These are phyloP conservation scores for Thryonomys swinderianus DNA, from an alignment of 2,113 vertebrate species.

Conservation along the genomic window DNA sequence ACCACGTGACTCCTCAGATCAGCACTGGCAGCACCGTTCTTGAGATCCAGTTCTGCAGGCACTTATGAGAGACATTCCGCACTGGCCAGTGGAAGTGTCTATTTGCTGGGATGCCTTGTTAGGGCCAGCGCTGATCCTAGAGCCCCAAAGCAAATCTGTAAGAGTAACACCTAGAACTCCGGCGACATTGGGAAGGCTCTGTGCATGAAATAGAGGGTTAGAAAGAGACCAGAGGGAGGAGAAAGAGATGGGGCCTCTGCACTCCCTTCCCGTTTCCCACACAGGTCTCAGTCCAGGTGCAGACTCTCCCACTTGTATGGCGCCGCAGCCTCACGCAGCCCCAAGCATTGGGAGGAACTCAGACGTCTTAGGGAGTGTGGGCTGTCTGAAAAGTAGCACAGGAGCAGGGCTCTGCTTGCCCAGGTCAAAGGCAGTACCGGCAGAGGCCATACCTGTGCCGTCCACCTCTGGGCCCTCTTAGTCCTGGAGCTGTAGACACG, in stretches of 20 bases:
- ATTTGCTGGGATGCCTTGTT: background rate
- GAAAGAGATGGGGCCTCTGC: background rate
- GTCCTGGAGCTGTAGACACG: background rate
- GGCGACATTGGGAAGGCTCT: background rate
- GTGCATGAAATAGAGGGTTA: background rate
- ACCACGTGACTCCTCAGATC: background rate
- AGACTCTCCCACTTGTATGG: background rate
- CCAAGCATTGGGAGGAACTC: background rate
- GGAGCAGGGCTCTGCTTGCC: background rate
- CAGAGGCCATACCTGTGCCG: fast-evolving
- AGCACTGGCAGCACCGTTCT: background rate
- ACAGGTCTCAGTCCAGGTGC: background rate
- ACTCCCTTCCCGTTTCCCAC: too few species aligned
- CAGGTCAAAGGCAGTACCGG: background rate
- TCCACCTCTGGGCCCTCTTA: background rate
- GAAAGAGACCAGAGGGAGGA: background rate
- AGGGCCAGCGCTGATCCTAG: background rate
- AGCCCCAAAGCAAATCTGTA: background rate
- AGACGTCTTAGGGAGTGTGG: background rate
- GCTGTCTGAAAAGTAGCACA: background rate
- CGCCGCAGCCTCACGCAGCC: background rate
- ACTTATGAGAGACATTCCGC: background rate
- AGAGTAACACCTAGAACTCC: background rate
- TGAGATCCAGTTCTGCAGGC: background rate
- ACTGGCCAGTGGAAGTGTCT: background rate